A percentile compares a stretch with the other conserved stretches of the same genome.
These are phyloP conservation scores for Dicyrtomina minuta DNA, from an alignment of 2,888 invertebrate genomes.

Conservation along the genomic window DNA sequence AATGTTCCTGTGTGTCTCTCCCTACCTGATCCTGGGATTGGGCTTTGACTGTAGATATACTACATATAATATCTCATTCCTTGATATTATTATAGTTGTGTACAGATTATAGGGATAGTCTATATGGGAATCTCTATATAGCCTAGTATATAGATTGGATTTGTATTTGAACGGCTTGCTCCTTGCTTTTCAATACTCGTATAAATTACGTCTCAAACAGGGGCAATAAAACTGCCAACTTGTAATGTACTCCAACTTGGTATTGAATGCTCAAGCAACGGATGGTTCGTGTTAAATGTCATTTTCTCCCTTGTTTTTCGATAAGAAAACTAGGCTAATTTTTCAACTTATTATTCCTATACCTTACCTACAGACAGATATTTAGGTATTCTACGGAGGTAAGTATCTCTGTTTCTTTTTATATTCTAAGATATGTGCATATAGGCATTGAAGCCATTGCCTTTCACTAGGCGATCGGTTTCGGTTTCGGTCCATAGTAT, in stretches of 20 bases:
- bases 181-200: conserved; percentile 38
- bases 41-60: too few relatives aligned
- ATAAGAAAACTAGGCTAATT: conserved; percentile 43
- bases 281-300: conserved; percentile 33
- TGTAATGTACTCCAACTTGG: conserved; percentile 29
- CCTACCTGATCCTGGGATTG: neutral
- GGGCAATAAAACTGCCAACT: conserved; percentile 50
- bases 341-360: conserved; percentile 33
- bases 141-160: too few relatives aligned
- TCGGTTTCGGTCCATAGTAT: too few relatives aligned
- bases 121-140: too few relatives aligned
- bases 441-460: too few relatives aligned
- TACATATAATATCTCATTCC: too few relatives aligned
- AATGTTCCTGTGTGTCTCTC: conserved; percentile 1
- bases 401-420: too few relatives aligned
- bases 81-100: too few relatives aligned
- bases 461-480: too few relatives aligned
- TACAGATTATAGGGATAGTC: too few relatives aligned
- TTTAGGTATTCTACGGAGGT: too few relatives aligned
- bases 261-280: conserved; percentile 14
- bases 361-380: neutral
- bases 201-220: conserved; percentile 50
- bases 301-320: conserved; percentile 36
- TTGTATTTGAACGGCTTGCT: neutral
- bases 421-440: too few relatives aligned